Percentiles rank a stretch among this genome's conserved stretches.
phyloP scores from a whole-genome alignment of 2,888 invertebrate genomes.

The Cerastoderma edule region DNA sequence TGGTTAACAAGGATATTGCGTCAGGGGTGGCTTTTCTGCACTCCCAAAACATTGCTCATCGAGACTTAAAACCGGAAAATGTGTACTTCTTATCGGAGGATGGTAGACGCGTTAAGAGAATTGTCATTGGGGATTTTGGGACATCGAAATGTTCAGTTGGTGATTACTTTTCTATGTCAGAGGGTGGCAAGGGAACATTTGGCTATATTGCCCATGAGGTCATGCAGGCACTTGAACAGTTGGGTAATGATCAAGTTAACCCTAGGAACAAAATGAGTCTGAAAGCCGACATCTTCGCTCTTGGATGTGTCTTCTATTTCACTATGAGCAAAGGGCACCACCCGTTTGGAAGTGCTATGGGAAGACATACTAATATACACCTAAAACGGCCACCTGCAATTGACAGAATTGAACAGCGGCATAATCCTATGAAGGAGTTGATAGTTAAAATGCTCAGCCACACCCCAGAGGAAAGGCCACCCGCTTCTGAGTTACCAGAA shows the following conservation, averaged over 20 bases:
- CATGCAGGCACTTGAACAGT: neutral
- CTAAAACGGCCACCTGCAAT: neutral
- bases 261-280: neutral
- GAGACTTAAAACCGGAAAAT: neutral
- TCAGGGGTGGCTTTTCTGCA: neutral
- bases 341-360: neutral
- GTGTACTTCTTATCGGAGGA: too few relatives aligned
- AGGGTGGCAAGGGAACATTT: neutral
- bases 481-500: neutral
- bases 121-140: neutral
- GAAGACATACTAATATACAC: neutral
- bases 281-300: neutral
- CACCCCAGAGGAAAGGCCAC: neutral
- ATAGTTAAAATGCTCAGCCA: neutral
- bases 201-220: neutral
- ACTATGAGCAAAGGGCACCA: neutral
- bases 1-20: neutral
- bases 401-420: neutral
- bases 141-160: neutral
- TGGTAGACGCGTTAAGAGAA: neutral
- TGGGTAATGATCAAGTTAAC: neutral
- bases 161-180: neutral
- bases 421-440: neutral
- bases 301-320: neutral
- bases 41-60: neutral